These are phyloP conservation scores for Mustela lutreola DNA, from an alignment of 2,113 vertebrate genomes.

Conservation along the genomic window DNA sequence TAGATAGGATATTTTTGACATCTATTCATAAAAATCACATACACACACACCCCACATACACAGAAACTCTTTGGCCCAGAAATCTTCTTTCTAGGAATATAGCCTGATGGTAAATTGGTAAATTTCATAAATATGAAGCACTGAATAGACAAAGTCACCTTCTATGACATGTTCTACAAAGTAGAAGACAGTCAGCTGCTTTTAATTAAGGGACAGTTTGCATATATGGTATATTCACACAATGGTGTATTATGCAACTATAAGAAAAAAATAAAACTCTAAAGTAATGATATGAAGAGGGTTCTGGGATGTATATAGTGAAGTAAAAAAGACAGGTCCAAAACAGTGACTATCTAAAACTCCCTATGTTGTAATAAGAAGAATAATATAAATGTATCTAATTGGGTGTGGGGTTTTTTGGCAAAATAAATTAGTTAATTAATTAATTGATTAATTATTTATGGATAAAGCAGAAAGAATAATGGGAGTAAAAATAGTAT, in stretches of 20 bases:
- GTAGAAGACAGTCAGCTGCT: background rate
- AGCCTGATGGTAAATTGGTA: background rate
- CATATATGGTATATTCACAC: background rate
- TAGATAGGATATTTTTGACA: background rate
- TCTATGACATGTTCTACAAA: background rate
- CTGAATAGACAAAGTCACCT: background rate
- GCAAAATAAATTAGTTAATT: background rate
- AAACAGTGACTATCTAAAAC: background rate
- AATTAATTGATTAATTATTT: background rate
- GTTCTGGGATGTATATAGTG: background rate
- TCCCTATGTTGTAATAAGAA: background rate
- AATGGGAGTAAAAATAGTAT: background rate
- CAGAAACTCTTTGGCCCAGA: background rate
- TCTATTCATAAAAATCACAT: background rate
- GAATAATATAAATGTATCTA: background rate
- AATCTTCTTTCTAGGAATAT: background rate
- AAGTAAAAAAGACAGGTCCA: background rate
- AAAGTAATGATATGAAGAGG: background rate
- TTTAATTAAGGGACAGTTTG: background rate
- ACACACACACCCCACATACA: background rate
- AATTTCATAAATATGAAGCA: background rate
- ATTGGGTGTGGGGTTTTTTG: background rate
- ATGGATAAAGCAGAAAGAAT: background rate
- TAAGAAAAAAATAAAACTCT: background rate
- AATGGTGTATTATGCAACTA: background rate